A percentile compares a stretch with the other conserved stretches of the same genome.
Evolutionary conservation across 2,113 vertebrate species (phyloP).

Genomic region (Catharus minimus): DNA sequence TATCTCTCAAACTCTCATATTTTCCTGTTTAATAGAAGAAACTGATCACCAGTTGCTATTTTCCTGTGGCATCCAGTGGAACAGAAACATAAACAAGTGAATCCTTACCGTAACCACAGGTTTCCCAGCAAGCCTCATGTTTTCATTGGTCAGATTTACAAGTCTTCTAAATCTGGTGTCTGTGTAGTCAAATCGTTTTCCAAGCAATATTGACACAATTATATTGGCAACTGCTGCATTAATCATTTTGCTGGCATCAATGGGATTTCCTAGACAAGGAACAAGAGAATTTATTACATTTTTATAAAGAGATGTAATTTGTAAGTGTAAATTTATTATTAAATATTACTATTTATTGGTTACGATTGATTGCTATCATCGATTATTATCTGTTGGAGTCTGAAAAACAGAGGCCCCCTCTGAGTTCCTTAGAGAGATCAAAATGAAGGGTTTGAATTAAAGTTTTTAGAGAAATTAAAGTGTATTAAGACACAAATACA

Average conservation of each 20-base stretch:
- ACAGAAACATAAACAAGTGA: neutral
- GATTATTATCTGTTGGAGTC: neutral
- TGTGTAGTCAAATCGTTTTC: slow-evolving; percentile 65
- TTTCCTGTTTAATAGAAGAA: neutral
- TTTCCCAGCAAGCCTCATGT: slow-evolving; percentile 41
- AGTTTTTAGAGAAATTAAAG: no score
- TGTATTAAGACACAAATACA: no score
- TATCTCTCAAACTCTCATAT: neutral
- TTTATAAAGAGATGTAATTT: neutral
- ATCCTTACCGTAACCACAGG: slow-evolving; percentile 42
- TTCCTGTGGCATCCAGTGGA: neutral
- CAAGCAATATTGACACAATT: slow-evolving; percentile 67
- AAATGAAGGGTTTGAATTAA: no score
- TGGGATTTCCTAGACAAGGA: slow-evolving; percentile 45
- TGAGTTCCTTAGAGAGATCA: no score
- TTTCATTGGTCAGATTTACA: slow-evolving; percentile 52
- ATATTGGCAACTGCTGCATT: slow-evolving; percentile 64
- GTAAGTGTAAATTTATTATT: neutral
- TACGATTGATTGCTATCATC: neutral
- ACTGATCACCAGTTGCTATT: neutral
- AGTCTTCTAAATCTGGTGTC: slow-evolving; percentile 62
- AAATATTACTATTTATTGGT: neutral
- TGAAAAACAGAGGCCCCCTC: no score
- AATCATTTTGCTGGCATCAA: slow-evolving; percentile 33
- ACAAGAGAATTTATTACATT: neutral